Percentiles rank a stretch among this genome's conserved stretches.
Conservation (phyloP, 1,140 invertebrate species). For the Nasonia vitripennis region DNA sequence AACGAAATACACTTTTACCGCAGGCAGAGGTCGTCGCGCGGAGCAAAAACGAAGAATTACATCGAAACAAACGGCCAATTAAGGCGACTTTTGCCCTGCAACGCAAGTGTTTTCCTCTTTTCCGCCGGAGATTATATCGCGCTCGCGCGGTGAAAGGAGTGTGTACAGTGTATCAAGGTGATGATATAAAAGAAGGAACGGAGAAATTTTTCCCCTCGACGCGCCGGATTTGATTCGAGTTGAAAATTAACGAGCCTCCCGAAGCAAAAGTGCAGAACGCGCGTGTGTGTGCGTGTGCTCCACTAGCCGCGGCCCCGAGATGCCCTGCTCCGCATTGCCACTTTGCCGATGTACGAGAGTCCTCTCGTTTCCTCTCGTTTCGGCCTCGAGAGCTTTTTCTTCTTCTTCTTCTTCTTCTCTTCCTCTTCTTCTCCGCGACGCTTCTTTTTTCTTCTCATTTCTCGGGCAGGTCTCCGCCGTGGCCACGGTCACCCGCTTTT, state of each 20-base stretch:
- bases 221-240: no score
- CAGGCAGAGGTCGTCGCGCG: not conserved
- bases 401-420: not conserved
- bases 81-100: not conserved
- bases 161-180: not conserved
- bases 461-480: constrained; percentile 43
- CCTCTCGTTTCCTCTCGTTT: constrained; percentile 53
- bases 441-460: constrained; percentile 43
- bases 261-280: not conserved
- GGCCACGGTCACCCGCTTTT: constrained; percentile 60
- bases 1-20: constrained; percentile 13
- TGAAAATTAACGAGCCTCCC: no score
- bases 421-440: constrained; percentile 9
- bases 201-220: no score
- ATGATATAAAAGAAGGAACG: not conserved
- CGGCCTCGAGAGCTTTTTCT: constrained; percentile 40
- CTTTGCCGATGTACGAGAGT: constrained; percentile 59
- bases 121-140: not conserved
- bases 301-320: constrained; percentile 63
- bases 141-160: not conserved
- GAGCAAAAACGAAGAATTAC: not conserved
- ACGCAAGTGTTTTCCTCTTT: constrained; percentile 18
- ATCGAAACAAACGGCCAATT: constrained; percentile 3
- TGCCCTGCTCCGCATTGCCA: constrained; percentile 66
- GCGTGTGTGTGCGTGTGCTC: constrained; percentile 54